Base-by-base conservation (phyloP, 2,797 vertebrate species). In the Menidia menidia region DNA sequence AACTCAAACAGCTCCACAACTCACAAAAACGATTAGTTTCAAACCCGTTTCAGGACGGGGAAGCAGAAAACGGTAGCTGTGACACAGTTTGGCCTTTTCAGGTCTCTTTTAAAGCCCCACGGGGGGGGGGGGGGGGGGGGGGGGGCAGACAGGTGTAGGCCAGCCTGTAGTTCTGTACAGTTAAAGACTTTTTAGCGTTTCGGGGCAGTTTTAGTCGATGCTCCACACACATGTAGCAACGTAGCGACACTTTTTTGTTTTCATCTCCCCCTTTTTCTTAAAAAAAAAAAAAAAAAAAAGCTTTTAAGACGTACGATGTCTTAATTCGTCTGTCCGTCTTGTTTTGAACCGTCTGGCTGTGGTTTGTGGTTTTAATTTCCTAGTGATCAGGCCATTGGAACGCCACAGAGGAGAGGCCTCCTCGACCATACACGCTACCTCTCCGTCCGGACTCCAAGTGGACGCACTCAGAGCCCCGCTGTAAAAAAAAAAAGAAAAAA, bases 151-250 rank as follows among this genome's bases (percentile, higher is more conserved):
- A 66, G 62, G 63, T 61, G 65, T 82, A 75, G 54, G 63, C 80
- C 73, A 78, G 41, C 35, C 10, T 1, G 64, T 80, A 30, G 14
- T 80, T 85, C 81, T 89, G 80, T 86, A 75, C 78, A 81, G 74
- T 70, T 65, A 19, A 60, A 70, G 35, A 67, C 54, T 63, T 2
- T 7, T 7, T 7, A 44, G 7, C 48, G 60, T 73, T 71, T 74
- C 13, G 65, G 77, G 39, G 44, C 69, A 57, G 48, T 66, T 77
- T 73, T 70, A 74, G 59, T 77, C 13, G 11, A 65, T 43, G 74
- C 85, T 88, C 71, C 84, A 84, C 79, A 86, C 81, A 71, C 82
- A 93, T 93, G 93, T 93, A 93, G 93, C 93, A 94, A 83, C 55
- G 86, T 61, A 85, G 75, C 90, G 81, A 47, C 70, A 12, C 72